Evolutionary conservation across 2,113 vertebrate species (phyloP), one percentile per base, ranked within the genome.

Genomic region (Lagopus leucura): DNA sequence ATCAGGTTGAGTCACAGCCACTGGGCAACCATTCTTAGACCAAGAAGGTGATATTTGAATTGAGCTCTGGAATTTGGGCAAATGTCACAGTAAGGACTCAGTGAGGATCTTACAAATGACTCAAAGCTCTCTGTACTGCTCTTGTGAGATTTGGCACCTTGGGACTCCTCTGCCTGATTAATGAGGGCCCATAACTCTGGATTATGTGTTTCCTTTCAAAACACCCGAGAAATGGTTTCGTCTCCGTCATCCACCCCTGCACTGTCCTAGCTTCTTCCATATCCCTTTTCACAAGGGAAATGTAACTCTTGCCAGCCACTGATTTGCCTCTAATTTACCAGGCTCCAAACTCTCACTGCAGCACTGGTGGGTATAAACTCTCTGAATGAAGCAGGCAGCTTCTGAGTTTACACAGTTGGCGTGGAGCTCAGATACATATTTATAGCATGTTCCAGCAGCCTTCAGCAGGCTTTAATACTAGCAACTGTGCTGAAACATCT

Each of bases 391-490:
- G 58, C 43, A 92, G 43, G 66, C 79, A 82, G 95, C 90, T 97
- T 91, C 90, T 94, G 94, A 94, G 92, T 93, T 95, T 96, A 93
- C 86, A 89, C 83, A 94, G 91, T 94, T 96, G 97, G 86, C 88
- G 1, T 91, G 86, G 87, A 91, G 66, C 78, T 92, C 65, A 73
- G 90, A 89, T 85, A 77, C 5, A 1, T 95, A 74, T 96, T 96
- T 97, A 77, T 95, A 95, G 88, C 73, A 84, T 6, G 3, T 94
- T 95, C 88, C 94, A 96, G 65, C 88, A 94, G 86, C 50, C 91
- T 93, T 94, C 89, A 87, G 78, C 86, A 78, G 88, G 60, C 90
- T 92, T 75, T 93, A 67, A 92, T 82, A 82, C 93, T 89, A 90
- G 86, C 69, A 89, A 77, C 85, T 80, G 72, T 84, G 81, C 80